Conservation (phyloP, 2,113 vertebrate species). For the Pygoscelis adeliae region DNA sequence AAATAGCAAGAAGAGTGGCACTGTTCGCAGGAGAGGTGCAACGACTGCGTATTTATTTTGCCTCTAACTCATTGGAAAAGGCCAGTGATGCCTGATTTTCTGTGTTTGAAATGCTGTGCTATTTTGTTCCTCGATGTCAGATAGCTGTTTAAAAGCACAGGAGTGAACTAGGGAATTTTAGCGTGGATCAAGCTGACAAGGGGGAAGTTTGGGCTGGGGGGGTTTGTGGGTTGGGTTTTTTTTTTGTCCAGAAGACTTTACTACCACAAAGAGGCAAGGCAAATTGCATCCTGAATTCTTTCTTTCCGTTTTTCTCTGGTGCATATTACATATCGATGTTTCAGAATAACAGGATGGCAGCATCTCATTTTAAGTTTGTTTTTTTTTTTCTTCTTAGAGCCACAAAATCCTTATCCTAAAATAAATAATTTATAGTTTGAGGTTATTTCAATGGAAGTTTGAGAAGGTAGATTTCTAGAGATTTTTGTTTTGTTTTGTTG, state of each 20-base stretch:
- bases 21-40: conserved; percentile 35
- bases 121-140: not conserved
- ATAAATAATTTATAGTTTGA: conserved; percentile 72
- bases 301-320: conserved; percentile 35
- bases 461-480: conserved; percentile 76
- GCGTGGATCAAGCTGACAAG: not conserved
- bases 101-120: not conserved
- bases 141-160: not conserved
- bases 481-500: conserved; percentile 63
- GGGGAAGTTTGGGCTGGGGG: not conserved
- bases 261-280: not conserved
- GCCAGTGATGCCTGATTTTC: not conserved
- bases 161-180: not conserved
- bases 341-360: conserved; percentile 25
- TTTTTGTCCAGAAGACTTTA: not conserved
- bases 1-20: not conserved
- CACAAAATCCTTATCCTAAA: conserved; percentile 61
- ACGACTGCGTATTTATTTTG: not conserved
- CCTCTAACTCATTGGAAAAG: not conserved
- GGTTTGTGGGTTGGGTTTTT: not conserved
- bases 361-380: conserved; percentile 31
- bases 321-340: conserved; percentile 16
- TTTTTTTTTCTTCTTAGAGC: conserved; percentile 34
- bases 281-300: conserved; percentile 16
- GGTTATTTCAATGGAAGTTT: conserved; percentile 46